Evolutionary conservation across 2,888 invertebrate species (phyloP), one percentile per base, ranked within the genome.

Genomic region (Drosophila sordidula): DNA sequence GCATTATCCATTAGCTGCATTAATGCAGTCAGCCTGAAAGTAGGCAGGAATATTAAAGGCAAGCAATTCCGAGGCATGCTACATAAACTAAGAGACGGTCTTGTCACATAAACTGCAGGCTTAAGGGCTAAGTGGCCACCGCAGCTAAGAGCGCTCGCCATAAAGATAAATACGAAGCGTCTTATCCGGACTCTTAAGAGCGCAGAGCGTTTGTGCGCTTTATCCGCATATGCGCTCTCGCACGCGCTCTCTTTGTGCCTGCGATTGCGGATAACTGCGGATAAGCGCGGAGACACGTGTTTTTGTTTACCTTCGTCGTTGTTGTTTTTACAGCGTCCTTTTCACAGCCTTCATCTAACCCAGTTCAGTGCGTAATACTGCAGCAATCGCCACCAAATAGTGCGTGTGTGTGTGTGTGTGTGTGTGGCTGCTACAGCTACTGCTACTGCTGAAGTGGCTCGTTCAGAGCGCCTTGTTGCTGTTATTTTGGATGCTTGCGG

Each of bases 241-340:
- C 5, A 34, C 34, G 8, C 6, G 18, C 12, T 12, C 39, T 61
- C 46, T 54, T 56, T 4, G 51, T 66, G 68, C 59, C 59, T 57
- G 57, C 12, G 12, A 12, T 58, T 55, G 50, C 70, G 87, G 86
- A 85, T 87, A 80, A 68, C 61, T 55, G 50, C 70, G 87, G 86
- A 85, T 87, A 80, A 68, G 9, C 49, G 59, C 51, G 55, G 70
- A 63, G 69, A 75, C 85, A 85, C 85, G 85, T 85, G 85, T 87
- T 87, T 85, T 85, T 85, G 85, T 85, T 85, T 85, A 85, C 85
- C 72, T 87, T 83, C 80, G 59, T 70, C 70, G 70, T 75, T 76
- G 76, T 82, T 85, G 72, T 75, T 82, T 70, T 54, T 49, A 57
- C n/a, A 34, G 55, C 46, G 54, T 55, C 67, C 70, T 34, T 34